phyloP scores from a whole-genome alignment of 2,113 vertebrate species.

The Elanoides forficatus region DNA sequence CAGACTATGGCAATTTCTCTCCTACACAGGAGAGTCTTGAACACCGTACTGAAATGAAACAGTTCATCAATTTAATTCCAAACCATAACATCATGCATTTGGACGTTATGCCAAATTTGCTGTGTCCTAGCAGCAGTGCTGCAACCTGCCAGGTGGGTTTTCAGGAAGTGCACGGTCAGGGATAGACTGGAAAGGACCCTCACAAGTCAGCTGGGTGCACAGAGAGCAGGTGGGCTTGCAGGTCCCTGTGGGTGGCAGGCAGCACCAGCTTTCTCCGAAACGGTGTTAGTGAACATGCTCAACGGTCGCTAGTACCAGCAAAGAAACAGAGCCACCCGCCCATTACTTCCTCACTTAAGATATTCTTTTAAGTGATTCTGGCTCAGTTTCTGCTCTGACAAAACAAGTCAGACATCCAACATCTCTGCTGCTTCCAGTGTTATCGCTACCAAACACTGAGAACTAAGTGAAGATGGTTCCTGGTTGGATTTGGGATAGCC shows the following conservation, averaged over 20 bases:
- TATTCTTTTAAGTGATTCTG: neutral
- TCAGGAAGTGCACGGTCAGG: accelerated
- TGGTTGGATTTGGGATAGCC: neutral
- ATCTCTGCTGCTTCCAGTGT: neutral
- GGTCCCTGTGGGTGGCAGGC: neutral
- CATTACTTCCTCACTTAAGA: neutral
- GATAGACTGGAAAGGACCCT: neutral
- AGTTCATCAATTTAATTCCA: neutral
- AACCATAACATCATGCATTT: neutral
- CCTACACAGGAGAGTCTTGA: neutral
- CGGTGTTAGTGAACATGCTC: neutral
- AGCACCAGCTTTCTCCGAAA: neutral
- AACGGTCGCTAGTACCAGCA: neutral
- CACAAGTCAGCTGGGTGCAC: neutral
- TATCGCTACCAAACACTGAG: neutral
- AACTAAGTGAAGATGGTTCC: neutral
- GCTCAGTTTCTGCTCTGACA: neutral
- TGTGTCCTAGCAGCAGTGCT: neutral
- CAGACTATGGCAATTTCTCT: neutral
- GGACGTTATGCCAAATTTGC: neutral
- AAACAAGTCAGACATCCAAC: neutral
- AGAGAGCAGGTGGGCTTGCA: neutral
- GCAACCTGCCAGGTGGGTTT: neutral
- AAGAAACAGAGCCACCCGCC: neutral
- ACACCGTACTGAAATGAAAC: neutral